Evolutionary conservation across 2,888 invertebrate species (phyloP).

Genomic region (Acanthoscelides obtectus): DNA sequence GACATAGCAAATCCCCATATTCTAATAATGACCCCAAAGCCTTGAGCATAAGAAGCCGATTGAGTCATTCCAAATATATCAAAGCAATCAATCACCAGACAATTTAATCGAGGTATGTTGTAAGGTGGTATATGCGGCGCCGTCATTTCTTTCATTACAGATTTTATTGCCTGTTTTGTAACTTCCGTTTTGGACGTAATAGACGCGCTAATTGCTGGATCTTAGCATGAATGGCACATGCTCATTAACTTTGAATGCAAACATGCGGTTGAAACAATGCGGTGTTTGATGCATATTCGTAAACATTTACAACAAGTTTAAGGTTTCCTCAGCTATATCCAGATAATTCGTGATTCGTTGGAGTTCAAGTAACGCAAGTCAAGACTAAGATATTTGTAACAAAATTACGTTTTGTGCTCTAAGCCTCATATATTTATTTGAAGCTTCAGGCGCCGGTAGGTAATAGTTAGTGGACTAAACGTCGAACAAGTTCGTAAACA

Average conservation of each 20-base stretch:
- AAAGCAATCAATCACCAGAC: not conserved
- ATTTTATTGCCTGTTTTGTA: not conserved
- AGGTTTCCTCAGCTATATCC: too few relatives aligned
- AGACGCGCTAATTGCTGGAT: not conserved
- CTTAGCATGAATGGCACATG: not conserved
- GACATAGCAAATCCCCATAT: not conserved
- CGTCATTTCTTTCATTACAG: not conserved
- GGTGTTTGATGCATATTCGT: not conserved
- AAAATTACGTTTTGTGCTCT: too few relatives aligned
- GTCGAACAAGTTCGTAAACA: too few relatives aligned
- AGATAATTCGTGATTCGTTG: too few relatives aligned
- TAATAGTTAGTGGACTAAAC: too few relatives aligned
- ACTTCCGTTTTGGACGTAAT: not conserved
- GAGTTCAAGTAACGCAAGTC: too few relatives aligned
- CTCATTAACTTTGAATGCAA: not conserved
- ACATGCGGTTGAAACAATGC: not conserved
- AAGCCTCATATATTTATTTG: too few relatives aligned
- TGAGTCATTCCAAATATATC: not conserved
- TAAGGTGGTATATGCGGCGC: not conserved
- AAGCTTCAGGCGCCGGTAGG: too few relatives aligned
- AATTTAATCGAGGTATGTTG: not conserved
- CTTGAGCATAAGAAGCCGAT: not conserved
- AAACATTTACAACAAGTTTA: not conserved
- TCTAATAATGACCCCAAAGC: not conserved
- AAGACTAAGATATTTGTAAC: too few relatives aligned